Base-by-base conservation (phyloP, 2,797 vertebrate species). In the Sebastes matsubarae region DNA sequence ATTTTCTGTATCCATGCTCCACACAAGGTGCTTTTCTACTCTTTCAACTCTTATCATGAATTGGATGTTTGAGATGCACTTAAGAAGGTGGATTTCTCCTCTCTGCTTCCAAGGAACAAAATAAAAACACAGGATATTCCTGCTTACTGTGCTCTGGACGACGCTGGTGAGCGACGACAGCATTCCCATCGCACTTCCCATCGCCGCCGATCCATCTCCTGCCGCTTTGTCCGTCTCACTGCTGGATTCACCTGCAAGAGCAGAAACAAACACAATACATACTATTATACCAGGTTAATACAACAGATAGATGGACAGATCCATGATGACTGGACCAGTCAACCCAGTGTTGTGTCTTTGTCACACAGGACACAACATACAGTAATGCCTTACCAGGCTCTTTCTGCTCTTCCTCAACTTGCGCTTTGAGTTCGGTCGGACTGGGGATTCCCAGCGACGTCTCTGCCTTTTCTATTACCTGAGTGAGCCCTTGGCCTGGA, bases 401-500 rank as follows among this genome's bases (percentile, higher is more conserved):
- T 14, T 84, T 83, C 69, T 86, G 69, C 72, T 94, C 92, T 25
- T 92, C 90, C 29, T 94, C 96, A 92, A 94, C 78, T 65, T 97
- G 95, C 2, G 96, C 84, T 0, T 97, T 97, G 67, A 99, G 90
- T 79, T 98, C 97, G 32, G 86, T 94, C 4, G 98, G 97, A 89
- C 95, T 98, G 29, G 98, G 98, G 73, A 99, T 98, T 66, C 99
- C 98, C 85, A 99, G 94, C 0, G 97, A 97, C 0, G 96, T 97
- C 93, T 99, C 98, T 2, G 99, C 98, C 92, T 99, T 99, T 92
- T 99, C 98, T 14, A 99, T 98, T 77, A 96, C 98, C 88, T 97
- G 97, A 81, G 97, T 98, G 94, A 99, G 96, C 8, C 98, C 97
- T 79, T 99, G 98, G 72, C 99, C 98, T 99, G 86, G 3, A 68